phyloP scores from a whole-genome alignment of 2,113 vertebrate species.

The Picathartes gymnocephalus region DNA sequence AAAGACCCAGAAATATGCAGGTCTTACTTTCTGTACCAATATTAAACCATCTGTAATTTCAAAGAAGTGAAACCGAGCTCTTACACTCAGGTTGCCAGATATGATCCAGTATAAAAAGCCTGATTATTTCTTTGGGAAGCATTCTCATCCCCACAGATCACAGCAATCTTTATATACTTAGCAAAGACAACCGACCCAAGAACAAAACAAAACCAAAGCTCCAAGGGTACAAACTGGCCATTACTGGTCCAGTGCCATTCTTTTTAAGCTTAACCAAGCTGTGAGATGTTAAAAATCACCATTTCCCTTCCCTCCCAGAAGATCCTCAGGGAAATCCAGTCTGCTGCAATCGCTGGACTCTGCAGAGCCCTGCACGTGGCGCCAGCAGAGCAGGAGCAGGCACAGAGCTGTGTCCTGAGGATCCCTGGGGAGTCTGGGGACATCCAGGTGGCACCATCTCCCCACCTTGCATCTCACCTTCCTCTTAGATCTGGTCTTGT shows the following conservation, averaged over 20 bases:
- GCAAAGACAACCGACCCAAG: background rate
- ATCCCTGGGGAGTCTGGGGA: background rate
- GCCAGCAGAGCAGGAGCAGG: background rate
- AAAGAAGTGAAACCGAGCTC: background rate
- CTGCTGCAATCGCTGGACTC: background rate
- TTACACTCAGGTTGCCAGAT: background rate
- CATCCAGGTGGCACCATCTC: background rate
- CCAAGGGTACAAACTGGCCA: background rate
- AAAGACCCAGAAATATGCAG: background rate
- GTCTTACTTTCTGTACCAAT: background rate
- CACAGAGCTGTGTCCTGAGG: background rate
- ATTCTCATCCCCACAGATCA: background rate
- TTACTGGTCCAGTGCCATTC: background rate
- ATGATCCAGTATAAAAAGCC: background rate
- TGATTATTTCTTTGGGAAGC: background rate
- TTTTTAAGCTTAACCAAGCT: background rate
- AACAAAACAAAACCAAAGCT: background rate
- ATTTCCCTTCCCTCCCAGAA: background rate
- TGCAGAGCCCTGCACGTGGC: background rate
- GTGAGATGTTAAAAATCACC: background rate
- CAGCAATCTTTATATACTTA: background rate
- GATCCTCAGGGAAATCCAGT: background rate
- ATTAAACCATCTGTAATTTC: background rate
- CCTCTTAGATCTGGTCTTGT: background rate
- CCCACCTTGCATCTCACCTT: background rate